Percentiles rank a stretch among this genome's conserved stretches.
phyloP scores from a whole-genome alignment of 1,140 invertebrate species.

The Hermetia illucens region DNA sequence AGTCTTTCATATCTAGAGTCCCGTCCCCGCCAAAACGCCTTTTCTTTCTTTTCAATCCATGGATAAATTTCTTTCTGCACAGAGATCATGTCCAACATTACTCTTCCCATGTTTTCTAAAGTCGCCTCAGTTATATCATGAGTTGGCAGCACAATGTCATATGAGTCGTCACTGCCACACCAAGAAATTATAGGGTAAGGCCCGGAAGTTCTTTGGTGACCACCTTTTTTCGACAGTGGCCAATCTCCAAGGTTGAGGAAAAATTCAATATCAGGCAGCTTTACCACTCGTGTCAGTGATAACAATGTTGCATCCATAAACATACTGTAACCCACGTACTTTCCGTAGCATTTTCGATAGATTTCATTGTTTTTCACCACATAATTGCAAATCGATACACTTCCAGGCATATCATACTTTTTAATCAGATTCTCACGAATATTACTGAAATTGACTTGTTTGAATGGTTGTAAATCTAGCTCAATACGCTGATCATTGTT shows the following conservation, averaged over 20 bases:
- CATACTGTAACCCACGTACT: conserved; percentile 93
- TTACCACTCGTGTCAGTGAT: conserved; percentile 68
- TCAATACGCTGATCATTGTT: conserved; percentile 47
- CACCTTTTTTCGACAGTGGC: conserved; percentile 54
- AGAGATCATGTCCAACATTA: conserved; percentile 77
- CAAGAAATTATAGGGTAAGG: conserved; percentile 85
- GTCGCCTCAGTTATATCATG: conserved; percentile 90
- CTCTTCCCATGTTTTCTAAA: conserved; percentile 81
- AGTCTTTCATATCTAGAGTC: conserved; percentile 76
- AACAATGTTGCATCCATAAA: conserved; percentile 83
- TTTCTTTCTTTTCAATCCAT: conserved; percentile 63
- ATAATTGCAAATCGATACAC: conserved; percentile 84
- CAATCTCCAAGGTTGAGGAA: conserved; percentile 92
- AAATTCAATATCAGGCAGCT: conserved; percentile 78
- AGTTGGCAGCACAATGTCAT: conserved; percentile 88
- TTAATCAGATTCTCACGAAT: conserved; percentile 45
- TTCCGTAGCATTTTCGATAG: conserved; percentile 79
- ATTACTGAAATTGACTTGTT: conserved; percentile 53
- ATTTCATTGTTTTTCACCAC: conserved; percentile 73
- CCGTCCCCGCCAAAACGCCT: conserved; percentile 82
- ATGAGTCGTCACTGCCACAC: conserved; percentile 75
- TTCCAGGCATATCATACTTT: conserved; percentile 50
- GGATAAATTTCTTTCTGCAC: conserved; percentile 46
- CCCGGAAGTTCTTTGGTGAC: conserved; percentile 29
- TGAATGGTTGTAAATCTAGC: conserved; percentile 56